phyloP scores from a whole-genome alignment of 2,888 invertebrate species.

The Clusia tigrina region DNA sequence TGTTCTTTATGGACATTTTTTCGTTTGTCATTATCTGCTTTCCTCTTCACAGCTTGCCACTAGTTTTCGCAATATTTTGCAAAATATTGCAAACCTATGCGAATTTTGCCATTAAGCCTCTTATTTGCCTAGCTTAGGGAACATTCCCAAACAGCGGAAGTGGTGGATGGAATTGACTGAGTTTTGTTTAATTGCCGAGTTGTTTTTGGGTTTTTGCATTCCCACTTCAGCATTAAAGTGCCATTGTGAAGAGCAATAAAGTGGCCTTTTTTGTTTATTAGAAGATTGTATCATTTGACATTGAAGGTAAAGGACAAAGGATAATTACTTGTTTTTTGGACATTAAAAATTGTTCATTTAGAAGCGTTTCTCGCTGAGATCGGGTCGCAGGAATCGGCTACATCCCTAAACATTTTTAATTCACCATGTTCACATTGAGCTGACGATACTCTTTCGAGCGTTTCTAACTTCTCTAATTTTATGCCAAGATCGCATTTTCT shows the following conservation, averaged over 20 bases:
- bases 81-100: slow-evolving; percentile 1
- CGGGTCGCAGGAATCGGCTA: no score
- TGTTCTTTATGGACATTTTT: not conserved
- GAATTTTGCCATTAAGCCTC: not conserved
- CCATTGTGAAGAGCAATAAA: not conserved
- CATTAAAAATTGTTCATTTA: no score
- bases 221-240: not conserved
- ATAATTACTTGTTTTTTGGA: not conserved
- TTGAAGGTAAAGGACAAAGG: not conserved
- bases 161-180: not conserved
- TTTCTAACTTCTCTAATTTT: no score
- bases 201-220: not conserved
- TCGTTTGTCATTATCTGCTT: not conserved
- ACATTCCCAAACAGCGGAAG: not conserved
- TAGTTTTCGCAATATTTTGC: not conserved
- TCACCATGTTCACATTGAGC: no score
- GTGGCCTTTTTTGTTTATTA: not conserved
- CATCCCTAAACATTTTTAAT: no score
- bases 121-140: not conserved
- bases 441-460: no score
- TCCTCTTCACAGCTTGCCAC: not conserved
- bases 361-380: no score
- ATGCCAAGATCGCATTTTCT: no score
- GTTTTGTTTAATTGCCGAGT: not conserved
- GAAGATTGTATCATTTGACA: slow-evolving; percentile 6